Base-by-base conservation (phyloP, 2,888 invertebrate genomes). In the Brachynemurus nebulosus region DNA sequence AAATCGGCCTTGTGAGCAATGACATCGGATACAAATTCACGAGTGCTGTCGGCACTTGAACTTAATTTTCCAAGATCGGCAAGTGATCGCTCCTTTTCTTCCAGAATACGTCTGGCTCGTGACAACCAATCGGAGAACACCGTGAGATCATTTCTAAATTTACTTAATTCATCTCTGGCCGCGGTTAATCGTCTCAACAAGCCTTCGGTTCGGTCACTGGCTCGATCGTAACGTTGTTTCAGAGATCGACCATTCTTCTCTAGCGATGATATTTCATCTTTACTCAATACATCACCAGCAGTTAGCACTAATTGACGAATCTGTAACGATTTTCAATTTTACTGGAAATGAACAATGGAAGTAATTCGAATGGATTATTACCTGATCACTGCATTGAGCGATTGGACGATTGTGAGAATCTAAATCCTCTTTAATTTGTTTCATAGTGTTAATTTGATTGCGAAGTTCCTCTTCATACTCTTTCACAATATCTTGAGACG, bases 1-100 rank as follows among this genome's bases (percentile, higher is more conserved):
- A 95, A 68, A 65, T 96, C 96, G 1, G 92, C 96, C 63, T 95
- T 93, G 60, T 95, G 95, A 0, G 91, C 86, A 57, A 95, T 91
- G 2, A 96, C 90, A 64, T 92, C 92, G 50, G 84, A 85, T 21
- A 91, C 85, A 62, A 92, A 89, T 56, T 89, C 90, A 25, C 86
- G 74, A 4, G 86, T 83, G n/a, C 80, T 77, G 52, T 90, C 88
- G 19, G 78, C 74, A 58, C 81, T 82, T 8, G 72, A 72, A 35
- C 77, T 71, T 17, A 88, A 61, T 44, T 78, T 74, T 53, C 80
- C 78, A 52, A 90, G 63, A 58, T 86, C 82, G 8, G 85, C 81
- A 4, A 91, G 63, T 0, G 84, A 79, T 1, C 82, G 74, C 57
- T 92, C 92, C 59, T 88, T 88, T 51, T 90, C 90, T 59, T 89